phyloP scores from a whole-genome alignment of 2,113 vertebrate species.

The Antechinus flavipes region DNA sequence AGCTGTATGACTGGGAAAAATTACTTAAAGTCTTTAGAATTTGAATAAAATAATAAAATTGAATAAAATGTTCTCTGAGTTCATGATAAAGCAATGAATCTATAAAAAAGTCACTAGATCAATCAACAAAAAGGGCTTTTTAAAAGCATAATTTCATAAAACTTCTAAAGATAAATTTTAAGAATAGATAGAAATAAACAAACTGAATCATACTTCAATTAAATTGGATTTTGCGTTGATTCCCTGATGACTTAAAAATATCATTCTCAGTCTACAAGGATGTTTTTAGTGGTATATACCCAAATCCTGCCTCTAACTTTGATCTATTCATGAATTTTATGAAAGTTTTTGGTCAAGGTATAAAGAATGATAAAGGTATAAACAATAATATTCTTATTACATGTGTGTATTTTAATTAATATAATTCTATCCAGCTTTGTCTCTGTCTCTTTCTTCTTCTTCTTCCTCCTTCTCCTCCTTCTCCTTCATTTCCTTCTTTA shows the following conservation, averaged over 20 bases:
- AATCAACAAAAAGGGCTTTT: not conserved
- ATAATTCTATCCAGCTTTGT: not conserved
- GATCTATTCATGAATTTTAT: not conserved
- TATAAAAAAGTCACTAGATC: not conserved
- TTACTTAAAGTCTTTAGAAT: not conserved
- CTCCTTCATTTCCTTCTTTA: not conserved
- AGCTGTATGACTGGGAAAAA: not conserved
- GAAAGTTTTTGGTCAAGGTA: not conserved
- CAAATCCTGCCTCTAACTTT: not conserved
- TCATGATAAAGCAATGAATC: not conserved
- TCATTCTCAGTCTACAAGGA: not conserved
- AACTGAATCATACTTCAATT: not conserved
- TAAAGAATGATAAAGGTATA: not conserved
- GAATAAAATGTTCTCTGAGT: not conserved
- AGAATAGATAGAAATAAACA: not conserved
- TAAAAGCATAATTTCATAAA: not conserved
- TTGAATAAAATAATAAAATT: not conserved
- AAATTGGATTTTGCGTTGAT: not conserved
- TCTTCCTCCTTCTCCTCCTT: too few relatives aligned
- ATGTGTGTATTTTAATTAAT: not conserved
- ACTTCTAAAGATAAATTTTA: not conserved
- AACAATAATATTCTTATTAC: not conserved
- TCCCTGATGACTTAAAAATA: not conserved
- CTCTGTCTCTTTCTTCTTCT: not conserved
- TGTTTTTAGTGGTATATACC: not conserved